Conservation (phyloP, 1,140 invertebrate species). For the Bombus polaris region DNA sequence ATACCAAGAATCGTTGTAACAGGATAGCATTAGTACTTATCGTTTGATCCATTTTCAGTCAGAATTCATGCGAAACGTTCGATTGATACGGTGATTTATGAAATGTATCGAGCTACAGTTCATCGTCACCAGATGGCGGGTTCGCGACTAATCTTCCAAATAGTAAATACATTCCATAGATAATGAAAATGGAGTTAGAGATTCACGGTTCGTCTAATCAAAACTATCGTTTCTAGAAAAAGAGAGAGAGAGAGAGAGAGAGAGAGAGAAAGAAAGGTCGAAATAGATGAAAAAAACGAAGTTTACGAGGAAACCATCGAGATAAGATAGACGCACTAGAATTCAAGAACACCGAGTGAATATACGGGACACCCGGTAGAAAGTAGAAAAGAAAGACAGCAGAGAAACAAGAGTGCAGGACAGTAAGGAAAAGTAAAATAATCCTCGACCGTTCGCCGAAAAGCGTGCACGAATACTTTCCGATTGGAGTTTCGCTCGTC, state of each 20-base stretch:
- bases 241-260: background rate
- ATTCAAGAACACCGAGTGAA: background rate
- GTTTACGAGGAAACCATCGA: background rate
- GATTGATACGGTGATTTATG: background rate
- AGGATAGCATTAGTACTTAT: background rate
- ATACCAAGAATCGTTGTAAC: background rate
- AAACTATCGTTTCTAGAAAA: constrained; percentile 69
- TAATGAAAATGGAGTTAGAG: constrained; percentile 59
- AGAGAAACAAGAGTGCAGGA: background rate
- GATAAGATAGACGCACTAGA: background rate
- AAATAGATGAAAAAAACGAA: background rate
- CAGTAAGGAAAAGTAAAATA: constrained; percentile 10
- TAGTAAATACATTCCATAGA: constrained; percentile 81
- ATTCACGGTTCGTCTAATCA: constrained; percentile 74
- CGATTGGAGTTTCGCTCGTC: constrained; percentile 56
- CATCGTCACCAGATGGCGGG: constrained; percentile 48
- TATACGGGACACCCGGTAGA: background rate
- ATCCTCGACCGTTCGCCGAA: constrained; percentile 67
- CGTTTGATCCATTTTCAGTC: background rate
- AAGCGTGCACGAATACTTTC: constrained; percentile 60
- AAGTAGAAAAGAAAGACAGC: constrained; percentile 2
- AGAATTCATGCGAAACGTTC: background rate
- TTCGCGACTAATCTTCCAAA: constrained; percentile 79
- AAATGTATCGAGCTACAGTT: constrained; percentile 29
- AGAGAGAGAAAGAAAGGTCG: constrained; percentile 8